Evolutionary conservation across 2,888 invertebrate genomes (phyloP).

Genomic region (Chrysopilus asiliformis): DNA sequence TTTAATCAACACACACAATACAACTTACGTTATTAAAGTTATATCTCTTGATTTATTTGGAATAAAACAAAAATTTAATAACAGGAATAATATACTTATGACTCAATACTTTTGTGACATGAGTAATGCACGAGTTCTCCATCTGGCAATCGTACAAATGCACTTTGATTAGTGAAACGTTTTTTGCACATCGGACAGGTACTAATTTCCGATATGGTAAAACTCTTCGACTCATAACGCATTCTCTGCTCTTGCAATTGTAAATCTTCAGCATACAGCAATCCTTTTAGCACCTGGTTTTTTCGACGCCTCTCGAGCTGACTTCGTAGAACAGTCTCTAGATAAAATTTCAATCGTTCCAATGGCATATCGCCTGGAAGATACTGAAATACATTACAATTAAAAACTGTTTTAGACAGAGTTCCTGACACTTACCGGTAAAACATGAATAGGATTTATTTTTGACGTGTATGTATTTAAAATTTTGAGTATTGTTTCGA

Average conservation of each 20-base stretch:
- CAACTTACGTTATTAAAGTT: too few species aligned
- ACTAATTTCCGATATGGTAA: constrained; percentile 73
- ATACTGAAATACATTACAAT: constrained; percentile 36
- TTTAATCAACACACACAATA: too few species aligned
- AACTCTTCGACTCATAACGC: constrained; percentile 66
- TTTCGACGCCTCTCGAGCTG: constrained; percentile 60
- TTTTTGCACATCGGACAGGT: constrained; percentile 88
- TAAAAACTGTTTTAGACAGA: background rate
- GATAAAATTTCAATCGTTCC: constrained; percentile 58
- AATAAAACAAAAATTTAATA: too few species aligned
- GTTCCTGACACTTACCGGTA: constrained; percentile 22
- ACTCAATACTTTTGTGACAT: constrained; percentile 55
- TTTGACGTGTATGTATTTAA: constrained; percentile 72
- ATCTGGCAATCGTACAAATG: constrained; percentile 83
- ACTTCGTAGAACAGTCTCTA: constrained; percentile 63
- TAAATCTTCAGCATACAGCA: constrained; percentile 72
- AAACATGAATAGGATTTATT: constrained; percentile 68
- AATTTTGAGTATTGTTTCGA: constrained; percentile 64
- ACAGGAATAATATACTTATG: too few species aligned
- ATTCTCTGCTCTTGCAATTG: constrained; percentile 69
- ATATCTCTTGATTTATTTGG: too few species aligned
- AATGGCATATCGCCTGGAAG: constrained; percentile 72
- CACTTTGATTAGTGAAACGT: constrained; percentile 84
- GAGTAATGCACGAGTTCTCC: constrained; percentile 89
- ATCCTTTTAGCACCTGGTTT: constrained; percentile 65